Evolutionary conservation across 2,797 vertebrate species (phyloP).

Genomic region (Loriculus beryllinus): DNA sequence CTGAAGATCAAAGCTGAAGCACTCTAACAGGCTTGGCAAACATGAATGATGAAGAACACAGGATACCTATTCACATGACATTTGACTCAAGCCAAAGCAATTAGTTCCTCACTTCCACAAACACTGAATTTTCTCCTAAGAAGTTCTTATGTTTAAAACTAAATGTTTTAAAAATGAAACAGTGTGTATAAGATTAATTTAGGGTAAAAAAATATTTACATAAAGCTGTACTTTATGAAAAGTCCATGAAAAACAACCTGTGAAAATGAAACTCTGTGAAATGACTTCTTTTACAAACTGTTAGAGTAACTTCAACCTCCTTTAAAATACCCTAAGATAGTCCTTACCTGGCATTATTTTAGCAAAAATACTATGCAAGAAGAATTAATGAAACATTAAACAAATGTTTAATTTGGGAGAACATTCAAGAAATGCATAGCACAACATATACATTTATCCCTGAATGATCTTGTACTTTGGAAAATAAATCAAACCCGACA

Average conservation of each 20-base stretch:
- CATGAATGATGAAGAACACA: not conserved
- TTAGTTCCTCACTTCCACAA: slow-evolving; percentile 4
- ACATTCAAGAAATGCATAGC: slow-evolving; percentile 18
- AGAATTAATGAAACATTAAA: not conserved
- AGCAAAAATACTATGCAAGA: slow-evolving; percentile 29
- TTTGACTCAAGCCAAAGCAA: not conserved
- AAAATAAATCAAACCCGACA: not conserved
- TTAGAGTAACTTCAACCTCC: not conserved
- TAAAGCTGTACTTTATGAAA: not conserved
- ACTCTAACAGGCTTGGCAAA: not conserved
- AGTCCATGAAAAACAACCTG: not conserved
- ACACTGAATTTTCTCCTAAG: not conserved
- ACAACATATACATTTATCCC: not conserved
- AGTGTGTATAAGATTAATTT: not conserved
- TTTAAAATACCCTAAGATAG: not conserved
- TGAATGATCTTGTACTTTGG: not conserved
- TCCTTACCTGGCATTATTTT: slow-evolving; percentile 10
- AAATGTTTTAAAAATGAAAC: slow-evolving; percentile 18
- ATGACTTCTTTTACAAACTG: not conserved
- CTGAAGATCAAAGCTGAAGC: not conserved
- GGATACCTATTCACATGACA: not conserved
- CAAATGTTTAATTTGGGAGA: not conserved
- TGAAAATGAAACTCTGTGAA: not conserved
- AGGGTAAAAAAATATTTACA: not conserved
- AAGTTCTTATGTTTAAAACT: not conserved